phyloP scores from a whole-genome alignment of 2,888 invertebrate species.

The Hypena proboscidalis region DNA sequence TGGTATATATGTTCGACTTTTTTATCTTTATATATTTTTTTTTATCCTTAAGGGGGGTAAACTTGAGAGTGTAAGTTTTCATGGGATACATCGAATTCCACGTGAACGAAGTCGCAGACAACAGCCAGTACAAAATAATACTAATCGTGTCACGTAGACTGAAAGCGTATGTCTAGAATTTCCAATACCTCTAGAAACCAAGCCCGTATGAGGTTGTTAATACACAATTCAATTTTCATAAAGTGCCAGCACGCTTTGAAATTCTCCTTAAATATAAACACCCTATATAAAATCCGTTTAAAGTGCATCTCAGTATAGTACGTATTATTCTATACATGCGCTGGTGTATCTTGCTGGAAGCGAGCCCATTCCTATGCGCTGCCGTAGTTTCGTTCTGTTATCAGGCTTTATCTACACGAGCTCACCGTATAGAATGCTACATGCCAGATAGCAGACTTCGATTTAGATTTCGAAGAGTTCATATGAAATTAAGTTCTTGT shows the following conservation, averaged over 20 bases:
- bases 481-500: slow-evolving; percentile 34
- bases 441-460: slow-evolving; percentile 37
- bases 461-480: slow-evolving; percentile 30
- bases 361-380: slow-evolving; percentile 46
- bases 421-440: slow-evolving; percentile 34
- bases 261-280: slow-evolving; percentile 33
- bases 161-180: too few relatives aligned
- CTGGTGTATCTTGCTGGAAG: slow-evolving; percentile 40
- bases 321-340: slow-evolving; percentile 36
- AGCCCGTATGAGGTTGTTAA: background rate
- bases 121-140: too few relatives aligned
- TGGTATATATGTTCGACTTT: too few relatives aligned
- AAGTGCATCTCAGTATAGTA: slow-evolving; percentile 44
- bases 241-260: background rate
- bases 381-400: slow-evolving; percentile 33
- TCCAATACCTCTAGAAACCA: background rate
- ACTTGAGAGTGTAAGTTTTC: too few relatives aligned
- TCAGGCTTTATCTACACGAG: slow-evolving; percentile 41
- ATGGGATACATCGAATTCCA: too few relatives aligned
- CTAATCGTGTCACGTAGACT: too few relatives aligned
- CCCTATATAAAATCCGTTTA: slow-evolving; percentile 37
- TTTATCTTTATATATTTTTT: too few relatives aligned
- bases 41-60: too few relatives aligned
- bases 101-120: too few relatives aligned
- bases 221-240: slow-evolving; percentile 6